Conservation (phyloP, 2,888 invertebrate genomes). For the Amiota minor region DNA sequence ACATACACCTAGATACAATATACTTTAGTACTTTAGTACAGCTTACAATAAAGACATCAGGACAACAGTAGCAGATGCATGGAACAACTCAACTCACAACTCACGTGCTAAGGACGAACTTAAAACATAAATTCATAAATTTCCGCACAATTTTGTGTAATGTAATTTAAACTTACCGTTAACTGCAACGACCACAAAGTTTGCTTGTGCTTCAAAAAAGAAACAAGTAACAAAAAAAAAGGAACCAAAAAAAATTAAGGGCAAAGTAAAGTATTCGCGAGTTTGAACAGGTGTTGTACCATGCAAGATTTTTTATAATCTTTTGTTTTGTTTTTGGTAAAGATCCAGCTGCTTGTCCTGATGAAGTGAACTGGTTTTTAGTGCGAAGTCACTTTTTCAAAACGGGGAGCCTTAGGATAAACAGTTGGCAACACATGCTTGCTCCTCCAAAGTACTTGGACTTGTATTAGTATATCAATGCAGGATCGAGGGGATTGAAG, state of each 20-base stretch:
- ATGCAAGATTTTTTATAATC: neutral
- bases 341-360: too few species aligned
- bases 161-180: constrained; percentile 6
- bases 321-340: neutral
- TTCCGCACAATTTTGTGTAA: neutral
- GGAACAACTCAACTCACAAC: neutral
- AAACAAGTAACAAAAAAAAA: neutral
- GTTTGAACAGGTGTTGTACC: constrained; percentile 5
- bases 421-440: neutral
- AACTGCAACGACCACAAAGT: neutral
- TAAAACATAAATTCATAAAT: neutral
- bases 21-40: too few species aligned
- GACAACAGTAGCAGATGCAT: too few species aligned
- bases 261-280: too few species aligned
- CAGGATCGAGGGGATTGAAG: too few species aligned
- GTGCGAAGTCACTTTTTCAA: neutral
- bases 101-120: constrained; percentile 11
- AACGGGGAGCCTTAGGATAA: neutral
- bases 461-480: neutral
- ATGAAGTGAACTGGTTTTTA: neutral
- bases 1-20: too few species aligned
- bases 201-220: neutral
- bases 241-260: neutral
- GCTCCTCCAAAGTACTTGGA: neutral
- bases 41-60: too few species aligned